phyloP scores from a whole-genome alignment of 2,113 vertebrate genomes.

The Galbula dea region DNA sequence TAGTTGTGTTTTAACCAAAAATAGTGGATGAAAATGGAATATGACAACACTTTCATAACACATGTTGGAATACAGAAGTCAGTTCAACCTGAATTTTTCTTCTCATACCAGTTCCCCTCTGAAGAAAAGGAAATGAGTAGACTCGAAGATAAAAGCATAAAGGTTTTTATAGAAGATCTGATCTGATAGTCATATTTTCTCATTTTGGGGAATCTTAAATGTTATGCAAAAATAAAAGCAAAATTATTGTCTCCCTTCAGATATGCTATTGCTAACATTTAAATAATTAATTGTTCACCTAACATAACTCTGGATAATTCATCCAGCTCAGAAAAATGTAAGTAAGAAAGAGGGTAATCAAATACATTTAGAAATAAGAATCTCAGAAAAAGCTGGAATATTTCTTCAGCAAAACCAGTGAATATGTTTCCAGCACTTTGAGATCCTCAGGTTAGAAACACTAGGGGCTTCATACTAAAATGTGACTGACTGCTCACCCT shows the following conservation, averaged over 20 bases:
- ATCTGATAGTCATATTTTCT: not conserved
- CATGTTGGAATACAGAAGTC: not conserved
- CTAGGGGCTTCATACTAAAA: not conserved
- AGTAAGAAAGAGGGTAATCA: not conserved
- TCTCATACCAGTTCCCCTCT: not conserved
- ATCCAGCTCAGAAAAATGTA: not conserved
- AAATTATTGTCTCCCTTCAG: not conserved
- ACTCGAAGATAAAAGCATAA: not conserved
- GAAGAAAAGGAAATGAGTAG: not conserved
- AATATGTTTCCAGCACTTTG: not conserved
- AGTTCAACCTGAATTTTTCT: not conserved
- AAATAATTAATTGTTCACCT: not conserved
- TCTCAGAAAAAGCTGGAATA: not conserved
- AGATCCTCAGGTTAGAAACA: not conserved
- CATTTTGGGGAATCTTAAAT: not conserved
- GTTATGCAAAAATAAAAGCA: not conserved
- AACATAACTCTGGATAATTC: not conserved
- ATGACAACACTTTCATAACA: constrained; percentile 3
- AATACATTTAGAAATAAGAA: not conserved
- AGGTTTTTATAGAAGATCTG: not conserved
- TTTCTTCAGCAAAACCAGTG: not conserved
- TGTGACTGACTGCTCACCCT: not conserved
- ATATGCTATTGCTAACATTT: not conserved
- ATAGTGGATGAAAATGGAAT: constrained; percentile 19
- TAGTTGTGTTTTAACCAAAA: not conserved